Conservation (phyloP, 2,888 invertebrate genomes). For the Sicus ferrugineus region DNA sequence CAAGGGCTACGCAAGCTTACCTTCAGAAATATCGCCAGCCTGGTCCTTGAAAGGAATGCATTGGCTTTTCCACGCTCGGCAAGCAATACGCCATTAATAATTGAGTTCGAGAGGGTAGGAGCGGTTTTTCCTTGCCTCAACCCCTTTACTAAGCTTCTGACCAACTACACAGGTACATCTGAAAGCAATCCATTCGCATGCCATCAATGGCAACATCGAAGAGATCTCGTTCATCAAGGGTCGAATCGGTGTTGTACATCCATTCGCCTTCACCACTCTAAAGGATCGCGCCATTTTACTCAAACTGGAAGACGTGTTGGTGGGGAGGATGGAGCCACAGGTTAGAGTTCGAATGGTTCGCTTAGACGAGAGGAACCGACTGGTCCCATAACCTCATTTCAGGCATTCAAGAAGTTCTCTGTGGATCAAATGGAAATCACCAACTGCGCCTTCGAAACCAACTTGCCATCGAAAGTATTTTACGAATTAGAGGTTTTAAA, state of each 20-base stretch:
- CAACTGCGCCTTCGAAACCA: conserved; percentile 69
- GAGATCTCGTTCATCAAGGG: conserved; percentile 73
- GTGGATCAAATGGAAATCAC: conserved; percentile 72
- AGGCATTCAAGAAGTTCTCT: conserved; percentile 82
- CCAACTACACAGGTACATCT: conserved; percentile 50
- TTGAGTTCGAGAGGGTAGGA: conserved; percentile 58
- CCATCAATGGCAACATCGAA: conserved; percentile 77
- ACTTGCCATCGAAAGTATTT: conserved; percentile 75
- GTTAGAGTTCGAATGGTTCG: too few species aligned
- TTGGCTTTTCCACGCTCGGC: conserved; percentile 69
- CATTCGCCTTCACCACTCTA: conserved; percentile 80
- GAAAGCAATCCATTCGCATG: conserved; percentile 68
- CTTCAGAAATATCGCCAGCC: conserved; percentile 70
- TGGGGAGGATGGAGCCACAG: conserved; percentile 69
- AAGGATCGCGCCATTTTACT: conserved; percentile 71
- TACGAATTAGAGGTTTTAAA: conserved; percentile 77
- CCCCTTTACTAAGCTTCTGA: not conserved
- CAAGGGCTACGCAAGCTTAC: conserved; percentile 71
- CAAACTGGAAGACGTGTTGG: conserved; percentile 70
- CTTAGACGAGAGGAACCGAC: conserved; percentile 52
- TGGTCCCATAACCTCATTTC: conserved; percentile 20
- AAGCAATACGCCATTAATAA: conserved; percentile 57
- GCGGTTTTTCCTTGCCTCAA: not conserved
- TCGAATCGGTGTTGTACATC: conserved; percentile 70
- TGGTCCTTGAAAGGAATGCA: conserved; percentile 71